phyloP scores from a whole-genome alignment of 2,113 vertebrate genomes.

The Grammomys surdaster region DNA sequence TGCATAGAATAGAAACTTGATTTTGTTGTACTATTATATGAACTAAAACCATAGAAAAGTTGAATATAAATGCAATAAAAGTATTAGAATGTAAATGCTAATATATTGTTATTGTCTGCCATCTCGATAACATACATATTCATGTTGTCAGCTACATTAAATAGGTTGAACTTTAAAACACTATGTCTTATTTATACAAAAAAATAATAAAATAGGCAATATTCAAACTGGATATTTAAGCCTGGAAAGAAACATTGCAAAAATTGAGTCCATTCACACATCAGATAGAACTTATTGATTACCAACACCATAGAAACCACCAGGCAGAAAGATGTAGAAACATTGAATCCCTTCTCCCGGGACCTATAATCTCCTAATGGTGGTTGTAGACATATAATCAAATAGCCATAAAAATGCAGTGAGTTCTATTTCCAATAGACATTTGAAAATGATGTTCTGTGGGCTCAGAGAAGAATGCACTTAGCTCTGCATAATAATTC shows the following conservation, averaged over 20 bases:
- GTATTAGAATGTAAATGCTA: slow-evolving; percentile 66
- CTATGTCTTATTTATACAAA: slow-evolving; percentile 26
- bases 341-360: slow-evolving; percentile 19
- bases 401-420: slow-evolving; percentile 64
- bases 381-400: slow-evolving; percentile 68
- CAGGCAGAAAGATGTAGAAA: slow-evolving; percentile 56
- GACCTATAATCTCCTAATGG: slow-evolving; percentile 61
- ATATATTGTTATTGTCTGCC: slow-evolving; percentile 63
- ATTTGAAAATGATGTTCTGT: slow-evolving; percentile 64
- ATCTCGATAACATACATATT: slow-evolving; percentile 60
- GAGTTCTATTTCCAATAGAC: slow-evolving; percentile 67
- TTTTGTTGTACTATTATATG: slow-evolving; percentile 42
- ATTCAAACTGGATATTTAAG: slow-evolving; percentile 10
- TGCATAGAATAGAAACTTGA: slow-evolving; percentile 1
- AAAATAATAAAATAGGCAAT: slow-evolving; percentile 8
- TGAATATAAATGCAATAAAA: slow-evolving; percentile 75
- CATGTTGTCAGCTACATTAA: slow-evolving; percentile 64
- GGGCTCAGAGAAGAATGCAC: slow-evolving; percentile 51
- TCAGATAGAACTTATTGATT: slow-evolving; percentile 64
- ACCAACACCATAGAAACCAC: slow-evolving; percentile 24
- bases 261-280: not conserved
- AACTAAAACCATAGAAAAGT: slow-evolving; percentile 74
- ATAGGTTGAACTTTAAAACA: slow-evolving; percentile 22
- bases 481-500: slow-evolving; percentile 74
- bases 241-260: slow-evolving; percentile 43